Conservation (phyloP, 2,888 invertebrate genomes). For the Lymantria monacha region DNA sequence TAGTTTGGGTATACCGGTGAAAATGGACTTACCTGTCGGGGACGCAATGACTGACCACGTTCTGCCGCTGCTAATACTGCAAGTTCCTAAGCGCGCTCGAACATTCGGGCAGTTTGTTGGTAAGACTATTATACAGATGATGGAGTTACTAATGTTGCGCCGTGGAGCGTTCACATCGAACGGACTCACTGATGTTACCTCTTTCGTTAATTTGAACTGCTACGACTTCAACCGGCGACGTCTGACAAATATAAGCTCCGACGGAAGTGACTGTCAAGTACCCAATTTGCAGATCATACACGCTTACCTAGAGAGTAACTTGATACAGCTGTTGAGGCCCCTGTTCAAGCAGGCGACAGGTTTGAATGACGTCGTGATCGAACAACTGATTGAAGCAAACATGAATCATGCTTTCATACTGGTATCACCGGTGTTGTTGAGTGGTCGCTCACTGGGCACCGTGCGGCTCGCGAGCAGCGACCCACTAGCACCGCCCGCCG, state of each 20-base stretch:
- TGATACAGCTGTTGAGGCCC: constrained; percentile 20
- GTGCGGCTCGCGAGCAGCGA: constrained; percentile 47
- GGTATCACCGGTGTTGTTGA: constrained; percentile 44
- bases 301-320: constrained; percentile 40
- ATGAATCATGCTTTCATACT: constrained; percentile 38
- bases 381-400: constrained; percentile 42
- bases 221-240: constrained; percentile 39
- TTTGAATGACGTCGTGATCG: constrained; percentile 30
- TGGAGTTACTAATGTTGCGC: constrained; percentile 27
- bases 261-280: constrained; percentile 40
- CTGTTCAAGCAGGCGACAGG: constrained; percentile 26
- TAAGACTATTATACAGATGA: constrained; percentile 8
- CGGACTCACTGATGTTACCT: constrained; percentile 48
- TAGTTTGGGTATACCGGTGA: constrained; percentile 39
- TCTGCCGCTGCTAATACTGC: constrained; percentile 37
- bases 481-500: constrained; percentile 39
- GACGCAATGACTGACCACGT: constrained; percentile 53
- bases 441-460: constrained; percentile 46
- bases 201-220: constrained; percentile 51
- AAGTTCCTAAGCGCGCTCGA: constrained; percentile 34
- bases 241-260: constrained; percentile 30
- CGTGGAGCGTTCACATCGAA: constrained; percentile 50
- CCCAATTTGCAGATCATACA: constrained; percentile 51
- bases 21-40: constrained; percentile 52
- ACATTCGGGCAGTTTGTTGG: constrained; percentile 3